Evolutionary conservation across 2,113 vertebrate species (phyloP), one percentile per base, ranked within the genome.

Genomic region (Grallaria varia): DNA sequence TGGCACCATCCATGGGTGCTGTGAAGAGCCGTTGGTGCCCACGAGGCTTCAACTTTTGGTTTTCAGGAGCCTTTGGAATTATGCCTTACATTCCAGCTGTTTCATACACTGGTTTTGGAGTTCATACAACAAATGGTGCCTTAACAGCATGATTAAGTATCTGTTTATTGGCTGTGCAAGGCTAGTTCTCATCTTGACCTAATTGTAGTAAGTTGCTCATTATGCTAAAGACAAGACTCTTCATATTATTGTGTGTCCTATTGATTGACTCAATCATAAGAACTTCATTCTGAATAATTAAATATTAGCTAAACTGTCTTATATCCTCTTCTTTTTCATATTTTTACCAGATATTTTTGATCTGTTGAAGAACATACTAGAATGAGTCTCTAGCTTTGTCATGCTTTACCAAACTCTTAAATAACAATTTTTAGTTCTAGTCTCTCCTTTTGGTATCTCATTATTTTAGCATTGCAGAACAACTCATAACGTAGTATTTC

Each of bases 11-110:
- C 3, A 2, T 12, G 33, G 15, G 37, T 19, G 16, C 31, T 56
- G 19, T 10, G 9, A 0, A 1, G 42, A 44, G 30, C 12, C 10
- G 6, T 3, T 2, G 1, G 12, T 0, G 1, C 23, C 17, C 37
- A 27, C 0, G 1, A 15, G 8, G 22, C n/a, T 76, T 72, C 44
- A 25, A 31, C 12, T 69, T 56, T 27, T 9, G 18, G 18, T 6
- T 75, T 71, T 35, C 4, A 3, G 25, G 11, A 56, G 27, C 27
- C 22, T 52, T 44, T 28, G 8, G 40, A 60, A 50, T 17, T 2
- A 3, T n/a, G 14, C 10, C 18, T 67, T 67, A 6, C 55, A 11
- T 31, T 39, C 23, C 21, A 71, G 25, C 6, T 14, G 1, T 45
- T 11, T 45, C 10, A 11, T 18, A 50, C 5, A 24, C 12, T 25